phyloP scores from a whole-genome alignment of 2,888 invertebrate genomes.

The Acanthopleura granulata region DNA sequence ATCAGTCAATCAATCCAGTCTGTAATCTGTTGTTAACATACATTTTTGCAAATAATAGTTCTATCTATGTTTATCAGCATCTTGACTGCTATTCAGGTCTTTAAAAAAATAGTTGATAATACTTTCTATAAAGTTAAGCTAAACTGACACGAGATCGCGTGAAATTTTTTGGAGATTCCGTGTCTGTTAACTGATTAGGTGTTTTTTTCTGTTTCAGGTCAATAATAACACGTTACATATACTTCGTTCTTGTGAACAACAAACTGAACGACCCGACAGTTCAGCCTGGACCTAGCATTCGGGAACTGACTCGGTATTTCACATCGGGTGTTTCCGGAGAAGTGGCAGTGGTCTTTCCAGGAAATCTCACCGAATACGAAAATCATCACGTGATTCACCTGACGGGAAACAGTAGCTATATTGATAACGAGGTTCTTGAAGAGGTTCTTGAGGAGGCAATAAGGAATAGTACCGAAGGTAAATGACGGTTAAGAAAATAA shows the following conservation, averaged over 20 bases:
- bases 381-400: constrained; percentile 6
- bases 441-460: background rate
- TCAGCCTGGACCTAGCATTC: constrained; percentile 5
- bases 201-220: constrained; percentile 11
- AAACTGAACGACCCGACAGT: constrained; percentile 14
- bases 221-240: constrained; percentile 22
- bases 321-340: constrained; percentile 13
- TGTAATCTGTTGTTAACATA: no score
- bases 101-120: no score
- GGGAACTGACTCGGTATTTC: constrained; percentile 9
- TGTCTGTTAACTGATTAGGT: no score
- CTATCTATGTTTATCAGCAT: no score
- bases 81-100: no score
- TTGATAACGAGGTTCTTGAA: background rate
- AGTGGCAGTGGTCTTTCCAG: background rate
- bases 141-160: no score
- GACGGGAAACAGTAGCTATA: background rate
- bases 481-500: no score
- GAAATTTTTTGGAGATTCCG: no score
- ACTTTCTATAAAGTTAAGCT: no score
- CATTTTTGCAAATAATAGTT: no score
- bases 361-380: background rate
- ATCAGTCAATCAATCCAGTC: no score
- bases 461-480: background rate
- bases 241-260: constrained; percentile 28